These are phyloP conservation scores for Nyctalus aviator DNA, from an alignment of 2,797 vertebrate species.

Conservation along the genomic window DNA sequence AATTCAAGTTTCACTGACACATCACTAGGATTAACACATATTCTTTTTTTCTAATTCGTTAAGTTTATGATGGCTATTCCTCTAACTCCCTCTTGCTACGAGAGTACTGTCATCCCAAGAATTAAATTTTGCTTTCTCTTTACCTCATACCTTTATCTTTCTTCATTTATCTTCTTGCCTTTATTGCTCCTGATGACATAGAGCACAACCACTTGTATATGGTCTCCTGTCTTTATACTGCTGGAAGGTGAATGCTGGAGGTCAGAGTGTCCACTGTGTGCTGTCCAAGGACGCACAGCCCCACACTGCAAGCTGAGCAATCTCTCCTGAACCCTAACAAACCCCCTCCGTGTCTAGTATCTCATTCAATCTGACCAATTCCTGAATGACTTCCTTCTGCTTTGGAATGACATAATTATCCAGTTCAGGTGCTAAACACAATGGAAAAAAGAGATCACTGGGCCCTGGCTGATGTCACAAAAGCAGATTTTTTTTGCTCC, in stretches of 20 bases:
- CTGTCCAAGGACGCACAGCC: not conserved
- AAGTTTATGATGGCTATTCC: not conserved
- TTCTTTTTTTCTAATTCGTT: not conserved
- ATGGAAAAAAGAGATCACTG: not conserved
- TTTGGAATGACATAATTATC: not conserved
- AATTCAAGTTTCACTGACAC: not conserved
- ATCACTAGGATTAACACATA: not conserved
- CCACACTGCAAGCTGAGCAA: not conserved
- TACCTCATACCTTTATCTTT: not conserved
- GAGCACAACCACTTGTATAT: not conserved
- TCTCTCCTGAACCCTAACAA: not conserved
- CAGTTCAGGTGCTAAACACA: not conserved
- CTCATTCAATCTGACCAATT: not conserved
- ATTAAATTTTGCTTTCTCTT: not conserved
- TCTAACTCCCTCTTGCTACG: not conserved
- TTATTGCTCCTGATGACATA: not conserved
- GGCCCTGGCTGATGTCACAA: not conserved
- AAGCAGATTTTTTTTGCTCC: slow-evolving; percentile 6
- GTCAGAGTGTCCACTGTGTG: too few species aligned
- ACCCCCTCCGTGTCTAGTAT: not conserved
- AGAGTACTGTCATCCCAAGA: not conserved
- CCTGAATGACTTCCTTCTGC: not conserved
- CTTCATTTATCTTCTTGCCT: not conserved
- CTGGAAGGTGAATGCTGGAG: not conserved
- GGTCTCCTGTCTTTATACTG: not conserved